Evolutionary conservation across 1,140 invertebrate genomes (phyloP), one percentile per base, ranked within the genome.

Genomic region (Argopecten irradians): DNA sequence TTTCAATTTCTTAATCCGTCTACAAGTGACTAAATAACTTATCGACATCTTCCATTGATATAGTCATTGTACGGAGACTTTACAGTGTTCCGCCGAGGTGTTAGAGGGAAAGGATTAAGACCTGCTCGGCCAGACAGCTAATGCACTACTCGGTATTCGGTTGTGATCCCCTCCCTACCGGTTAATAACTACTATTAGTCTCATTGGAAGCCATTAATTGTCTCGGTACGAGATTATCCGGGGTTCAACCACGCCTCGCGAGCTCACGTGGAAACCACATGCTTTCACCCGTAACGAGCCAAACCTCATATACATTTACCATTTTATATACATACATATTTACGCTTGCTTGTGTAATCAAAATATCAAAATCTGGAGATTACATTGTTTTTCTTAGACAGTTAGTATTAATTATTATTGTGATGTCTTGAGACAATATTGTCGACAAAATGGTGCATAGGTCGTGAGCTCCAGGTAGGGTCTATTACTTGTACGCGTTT

Each of bases 201-300:
- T 71, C 16, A 71, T 71, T 71, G 55, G 55, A 71, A 71, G 55
- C 55, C 55, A 71, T 28, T 71, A 28, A 16, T 39, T 28, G 55
- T 71, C 55, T 71, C 22, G 55, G 55, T 71, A 71, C 55, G 8
- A 71, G 55, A 71, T 71, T 71, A 71, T 71, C 55, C 22, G 22
- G 55, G n/a, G 55, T 71, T 71, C 55, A n/a, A n/a, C 55, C 55
- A 71, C 55, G 55, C 55, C 55, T 71, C 55, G 55, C 55, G 55
- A 71, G 55, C 55, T 71, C n/a, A 71, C 55, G 55, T 71, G 55
- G 22, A 71, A 71, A 71, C 55, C 55, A 71, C 55, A 28, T 71
- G 55, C n/a, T 71, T 71, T 71, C 55, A 71, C 55, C 55, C 55
- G 55, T 71, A 71, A 71, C 55, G 55, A 71, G 22, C 55, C 55